Base-by-base conservation (phyloP, 2,888 invertebrate genomes). In the Drosophila multiciliata region DNA sequence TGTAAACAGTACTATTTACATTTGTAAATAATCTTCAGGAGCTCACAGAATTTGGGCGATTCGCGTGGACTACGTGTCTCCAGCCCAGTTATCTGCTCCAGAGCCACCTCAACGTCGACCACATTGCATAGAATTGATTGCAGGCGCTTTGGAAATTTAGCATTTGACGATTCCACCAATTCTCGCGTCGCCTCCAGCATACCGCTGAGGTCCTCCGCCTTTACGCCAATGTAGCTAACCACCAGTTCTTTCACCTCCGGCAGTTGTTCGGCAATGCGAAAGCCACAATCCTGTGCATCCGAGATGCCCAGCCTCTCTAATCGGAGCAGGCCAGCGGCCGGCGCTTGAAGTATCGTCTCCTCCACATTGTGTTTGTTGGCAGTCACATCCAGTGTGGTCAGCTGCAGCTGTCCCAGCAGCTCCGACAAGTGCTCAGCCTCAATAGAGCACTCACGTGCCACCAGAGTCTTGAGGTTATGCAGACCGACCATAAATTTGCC, bases 391-490 rank as follows among this genome's bases (percentile, higher is more conserved):
- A 85, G 50, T 7, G 84, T 77, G 36, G 80, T 80, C 1, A 84
- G 54, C 1, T 73, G 69, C 35, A 86, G 66, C 12, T 64, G 58
- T 1, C 72, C 57, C 12, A 85, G 62, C 33, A 85, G n/a, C 11
- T 85, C 87, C 1, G 58, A 32, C n/a, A 85, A 29, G 36, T 75
- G 42, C 8, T 20, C 29, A 8, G 57, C 23, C 60, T 85, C 85
- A 20, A 85, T 70, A 42, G 89, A 89, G 60, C 89, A 87, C 17
- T 80, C 82, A 1, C 80, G 77, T 0, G 85, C 87, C n/a, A 82
- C 80, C 3, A 85, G 68, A 0, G 80, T 75, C 29, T 87, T 65
- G 0, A 85, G 63, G 0, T 84, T 73, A 5, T 32, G 57, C 12
- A 85, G 49, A 2, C 63, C 73, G 15, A 65, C 67, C 52, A 85